Base-by-base conservation (phyloP, 1,140 invertebrate species). In the Papilio polyxenes region DNA sequence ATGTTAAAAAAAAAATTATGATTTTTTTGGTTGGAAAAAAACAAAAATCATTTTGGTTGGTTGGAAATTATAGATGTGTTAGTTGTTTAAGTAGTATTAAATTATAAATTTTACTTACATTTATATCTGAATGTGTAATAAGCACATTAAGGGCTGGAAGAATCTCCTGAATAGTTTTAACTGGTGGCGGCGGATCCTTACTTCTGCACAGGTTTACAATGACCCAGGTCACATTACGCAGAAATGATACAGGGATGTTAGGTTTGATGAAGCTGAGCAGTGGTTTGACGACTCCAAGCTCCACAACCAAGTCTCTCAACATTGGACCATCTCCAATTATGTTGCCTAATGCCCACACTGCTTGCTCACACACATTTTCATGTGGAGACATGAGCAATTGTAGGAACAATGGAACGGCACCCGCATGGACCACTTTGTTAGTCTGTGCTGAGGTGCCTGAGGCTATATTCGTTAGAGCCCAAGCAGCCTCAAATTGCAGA, bases 401-500 rank as follows among this genome's bases (percentile, higher is more conserved):
- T 75, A 99, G 95, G 94, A 99, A 99, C 74, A 98, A 96, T 79
- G 99, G 99, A 69, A 99, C 99, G 81, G 99, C 99, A 87, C 98
- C 98, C 72, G 98, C 98, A 85, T 96, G 95, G 5, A 99, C 98
- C 40, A 99, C 99, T 93, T 98, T 95, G 90, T 99, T 98, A 31
- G 99, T 99, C 95, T 99, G 99, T 86, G 96, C 95, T 0, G 98
- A 99, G 72, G 98, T 99, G 77, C 99, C 99, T 77, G 98, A 99
- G 5, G 99, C 99, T 90, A 99, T 99, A 92, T 99, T 99, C 85
- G 99, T 99, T 82, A 99, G 95, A 75, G 99, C 99, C 99, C 99
- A 99, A 17, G 99, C 98, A 83, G 99, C 98, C 95, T 99, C 99
- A 95, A 99, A 99, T 94, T 99, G 99, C 83, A 99, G 95, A 80